Evolutionary conservation across 2,113 vertebrate genomes (phyloP).

Genomic region (Caranx ignobilis): DNA sequence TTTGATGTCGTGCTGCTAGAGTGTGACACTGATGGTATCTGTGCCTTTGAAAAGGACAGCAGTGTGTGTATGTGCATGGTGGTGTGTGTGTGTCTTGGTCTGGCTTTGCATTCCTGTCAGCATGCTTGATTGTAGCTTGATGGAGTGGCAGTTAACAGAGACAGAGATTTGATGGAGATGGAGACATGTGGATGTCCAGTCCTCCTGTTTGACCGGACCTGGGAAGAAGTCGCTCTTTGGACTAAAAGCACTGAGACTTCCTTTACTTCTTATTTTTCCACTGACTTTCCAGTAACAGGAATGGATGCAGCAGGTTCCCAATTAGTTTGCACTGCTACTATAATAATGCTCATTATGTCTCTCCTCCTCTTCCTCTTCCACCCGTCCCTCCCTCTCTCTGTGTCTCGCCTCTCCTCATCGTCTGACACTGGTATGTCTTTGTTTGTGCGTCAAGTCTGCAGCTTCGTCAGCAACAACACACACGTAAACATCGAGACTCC

Average conservation of each 20-base stretch:
- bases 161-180: conserved; percentile 14
- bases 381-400: neutral
- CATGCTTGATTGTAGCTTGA: conserved; percentile 13
- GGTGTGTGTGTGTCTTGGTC: neutral
- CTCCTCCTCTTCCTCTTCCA: neutral
- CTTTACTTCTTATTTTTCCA: neutral
- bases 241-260: neutral
- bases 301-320: neutral
- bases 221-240: neutral
- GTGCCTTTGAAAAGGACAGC: conserved; percentile 13
- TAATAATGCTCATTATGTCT: neutral
- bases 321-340: neutral
- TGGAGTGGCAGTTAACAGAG: conserved; percentile 18
- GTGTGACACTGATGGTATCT: conserved; percentile 46
- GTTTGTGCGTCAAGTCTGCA: conserved; percentile 36
- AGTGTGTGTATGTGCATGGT: neutral
- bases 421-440: conserved; percentile 69
- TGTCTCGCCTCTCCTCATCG: conserved; percentile 14
- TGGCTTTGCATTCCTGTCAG: conserved; percentile 4
- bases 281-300: neutral
- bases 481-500: conserved; percentile 40
- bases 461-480: conserved; percentile 45
- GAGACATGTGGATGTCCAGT: neutral
- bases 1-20: conserved; percentile 34
- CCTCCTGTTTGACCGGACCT: conserved; percentile 9